Evolutionary conservation across 2,113 vertebrate genomes (phyloP).

Genomic region (Dipodomys merriami): DNA sequence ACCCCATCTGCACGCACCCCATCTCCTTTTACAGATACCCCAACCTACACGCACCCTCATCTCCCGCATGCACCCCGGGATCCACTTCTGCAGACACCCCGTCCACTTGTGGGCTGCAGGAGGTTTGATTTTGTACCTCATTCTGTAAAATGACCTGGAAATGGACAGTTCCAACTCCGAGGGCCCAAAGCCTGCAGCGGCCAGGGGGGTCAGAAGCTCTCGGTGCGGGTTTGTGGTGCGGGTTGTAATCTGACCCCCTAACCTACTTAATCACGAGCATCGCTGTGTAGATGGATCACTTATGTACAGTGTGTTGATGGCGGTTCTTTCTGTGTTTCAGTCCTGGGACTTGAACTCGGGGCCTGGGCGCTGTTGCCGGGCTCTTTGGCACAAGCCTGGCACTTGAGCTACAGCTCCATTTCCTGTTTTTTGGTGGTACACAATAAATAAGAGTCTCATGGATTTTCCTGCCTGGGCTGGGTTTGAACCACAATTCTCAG

Average conservation of each 20-base stretch:
- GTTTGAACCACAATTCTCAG: too few relatives aligned
- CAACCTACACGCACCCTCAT: too few relatives aligned
- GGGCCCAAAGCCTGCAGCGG: not conserved
- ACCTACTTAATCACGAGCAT: slow-evolving; percentile 23
- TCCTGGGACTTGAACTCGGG: too few relatives aligned
- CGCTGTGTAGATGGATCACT: not conserved
- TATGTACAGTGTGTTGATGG: not conserved
- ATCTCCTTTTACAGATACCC: not conserved
- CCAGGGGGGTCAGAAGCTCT: too few relatives aligned
- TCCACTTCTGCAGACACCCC: not conserved
- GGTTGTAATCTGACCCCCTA: not conserved
- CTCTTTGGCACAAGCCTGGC: too few relatives aligned
- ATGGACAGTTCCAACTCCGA: slow-evolving; percentile 45
- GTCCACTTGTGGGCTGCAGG: not conserved
- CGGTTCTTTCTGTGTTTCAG: not conserved
- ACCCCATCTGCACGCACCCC: not conserved
- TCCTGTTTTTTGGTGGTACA: too few relatives aligned
- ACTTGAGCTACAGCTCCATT: too few relatives aligned
- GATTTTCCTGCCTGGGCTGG: too few relatives aligned
- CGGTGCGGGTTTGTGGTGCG: too few relatives aligned
- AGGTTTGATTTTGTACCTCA: not conserved
- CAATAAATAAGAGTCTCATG: too few relatives aligned
- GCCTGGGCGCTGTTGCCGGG: too few relatives aligned
- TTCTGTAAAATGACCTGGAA: slow-evolving; percentile 70
- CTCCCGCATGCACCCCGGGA: too few relatives aligned